Evolutionary conservation across 2,113 vertebrate genomes (phyloP), one percentile per base, ranked within the genome.

Genomic region (Heterotilapia buettikoferi): DNA sequence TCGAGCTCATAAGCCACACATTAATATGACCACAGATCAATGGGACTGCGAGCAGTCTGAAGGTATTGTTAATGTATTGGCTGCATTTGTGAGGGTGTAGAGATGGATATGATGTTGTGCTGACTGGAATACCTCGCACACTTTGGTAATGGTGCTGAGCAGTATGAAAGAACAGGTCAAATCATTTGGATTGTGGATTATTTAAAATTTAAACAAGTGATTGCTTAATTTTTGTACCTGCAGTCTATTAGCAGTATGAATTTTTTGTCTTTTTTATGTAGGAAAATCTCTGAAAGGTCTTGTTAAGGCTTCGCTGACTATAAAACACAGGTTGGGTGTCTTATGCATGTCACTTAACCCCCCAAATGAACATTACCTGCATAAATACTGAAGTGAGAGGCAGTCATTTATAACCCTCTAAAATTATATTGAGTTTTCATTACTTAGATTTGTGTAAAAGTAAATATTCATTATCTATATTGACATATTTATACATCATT

Each of bases 21-120:
- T 94, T 95, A 92, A 93, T 92, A 93, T 83, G 79, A 93, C 94
- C 95, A 89, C 95, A 95, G 92, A 93, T 95, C 95, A 94, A 96
- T 95, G 89, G 79, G 54, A 82, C 91, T 91, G 90, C 26, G 82
- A 93, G 88, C 83, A 31, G 89, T 91, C 87, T 90, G 90, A 80
- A 89, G 89, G 89, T 91, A 92, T 88, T 93, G 90, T 87, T 93
- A 93, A 93, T 93, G 90, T 52, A 92, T 68, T 52, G 91, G 86
- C 83, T 87, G 85, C 84, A 76, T 93, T 91, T 84, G 93, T 45
- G 57, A 76, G 31, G 11, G 81, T 82, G 82, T 80, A 82, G 79
- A 80, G 84, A 93, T 89, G 86, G 61, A 86, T 68, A 36, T 26
- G 82, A 36, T 33, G 31, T 40, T 19, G 50, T 53, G 53, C 54